Evolutionary conservation across 2,888 invertebrate genomes (phyloP), one percentile per base, ranked within the genome.

Genomic region (Drosophila bunnanda): DNA sequence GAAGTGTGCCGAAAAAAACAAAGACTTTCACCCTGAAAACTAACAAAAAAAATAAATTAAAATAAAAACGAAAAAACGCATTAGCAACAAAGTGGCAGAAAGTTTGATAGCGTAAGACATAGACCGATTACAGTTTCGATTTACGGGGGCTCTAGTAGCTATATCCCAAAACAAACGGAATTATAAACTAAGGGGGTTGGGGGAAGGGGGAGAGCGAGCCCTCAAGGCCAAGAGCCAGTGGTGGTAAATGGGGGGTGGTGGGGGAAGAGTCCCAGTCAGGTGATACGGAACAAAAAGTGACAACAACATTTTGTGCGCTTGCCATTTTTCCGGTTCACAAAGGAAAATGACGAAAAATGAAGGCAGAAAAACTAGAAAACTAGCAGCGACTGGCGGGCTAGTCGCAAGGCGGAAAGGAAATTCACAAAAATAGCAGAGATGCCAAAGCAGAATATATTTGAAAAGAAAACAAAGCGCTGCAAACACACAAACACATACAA

Each of bases 361-460:
- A 65, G 54, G 62, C 62, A 46, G 53, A 57, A 22, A 76, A 55
- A 22, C 20, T 39, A 32, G 48, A 61, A 61, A 62, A 62, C 43
- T 20, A 59, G 50, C 25, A 44, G 15, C 32, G 32, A 4, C 30
- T 17, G 48, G 17, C 44, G 9, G 44, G 34, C 34, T 34, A 17
- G 32, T 53, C 20, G 44, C 28, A 52, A 57, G 43, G 52, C 61
- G 55, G 48, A 44, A 55, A 55, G 77, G 74, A 82, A 78, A 81
- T 78, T 79, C 60, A 70, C 78, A 67, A 74, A 79, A 75, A 71
- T 82, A 78, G 72, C 73, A 9, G 67, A 48, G 32, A 46, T 64
- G 64, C 46, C 50, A 22, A 56, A 28, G 60, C 44, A 60, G 17
- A 64, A 55, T 39, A 54, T 53, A 66, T 54, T 66, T 22, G 64